A percentile compares a stretch with the other conserved stretches of the same genome.
Evolutionary conservation across 2,797 vertebrate species (phyloP).

Genomic region (Chelonia mydas): DNA sequence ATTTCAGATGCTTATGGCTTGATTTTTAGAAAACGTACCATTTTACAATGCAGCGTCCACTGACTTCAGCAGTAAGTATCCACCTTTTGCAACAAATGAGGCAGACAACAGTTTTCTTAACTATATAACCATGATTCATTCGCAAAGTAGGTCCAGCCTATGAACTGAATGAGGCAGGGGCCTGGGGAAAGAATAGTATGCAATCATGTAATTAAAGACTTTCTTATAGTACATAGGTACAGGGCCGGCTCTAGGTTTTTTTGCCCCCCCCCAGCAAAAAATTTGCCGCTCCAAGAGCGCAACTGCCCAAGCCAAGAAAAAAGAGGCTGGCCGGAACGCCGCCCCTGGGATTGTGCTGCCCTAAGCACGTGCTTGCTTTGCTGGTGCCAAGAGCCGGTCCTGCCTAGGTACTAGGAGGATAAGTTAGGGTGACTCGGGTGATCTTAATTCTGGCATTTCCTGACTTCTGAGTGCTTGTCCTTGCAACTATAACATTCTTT

Average conservation of each 20-base stretch:
- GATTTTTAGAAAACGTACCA: background rate
- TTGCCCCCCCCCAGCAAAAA: too few relatives aligned
- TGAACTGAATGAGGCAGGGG: background rate
- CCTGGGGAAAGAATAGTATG: background rate
- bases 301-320: too few relatives aligned
- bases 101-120: background rate
- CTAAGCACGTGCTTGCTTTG: too few relatives aligned
- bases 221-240: too few relatives aligned
- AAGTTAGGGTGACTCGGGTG: background rate
- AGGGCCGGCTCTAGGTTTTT: too few relatives aligned
- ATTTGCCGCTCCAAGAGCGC: too few relatives aligned
- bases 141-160: background rate
- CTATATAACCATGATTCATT: background rate
- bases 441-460: background rate
- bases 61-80: background rate
- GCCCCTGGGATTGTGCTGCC: too few relatives aligned
- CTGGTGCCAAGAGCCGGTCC: too few relatives aligned
- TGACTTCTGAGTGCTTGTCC: background rate
- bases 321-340: too few relatives aligned
- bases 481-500: background rate
- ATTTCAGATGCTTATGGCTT: background rate
- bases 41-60: background rate
- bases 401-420: background rate
- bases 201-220: background rate
- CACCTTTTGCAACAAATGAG: background rate